Evolutionary conservation across 35 echinoderm and acorn worm species (phyloP).

Genomic region (Apostichopus californicus): DNA sequence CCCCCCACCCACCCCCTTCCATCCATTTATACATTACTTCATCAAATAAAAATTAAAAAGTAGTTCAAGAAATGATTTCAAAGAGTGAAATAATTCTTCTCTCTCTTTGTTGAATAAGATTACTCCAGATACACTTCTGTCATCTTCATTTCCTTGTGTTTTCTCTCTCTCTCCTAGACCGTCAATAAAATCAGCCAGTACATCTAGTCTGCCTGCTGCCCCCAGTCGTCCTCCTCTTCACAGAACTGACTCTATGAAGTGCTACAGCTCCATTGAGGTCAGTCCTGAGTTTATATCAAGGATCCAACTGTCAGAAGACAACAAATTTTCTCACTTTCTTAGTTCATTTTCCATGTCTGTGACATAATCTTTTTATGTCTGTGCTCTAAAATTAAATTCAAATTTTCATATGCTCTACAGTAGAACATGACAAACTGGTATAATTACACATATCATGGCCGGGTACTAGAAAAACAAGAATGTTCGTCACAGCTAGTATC

Average conservation of each 20-base stretch:
- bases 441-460: no score
- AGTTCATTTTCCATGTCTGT: no score
- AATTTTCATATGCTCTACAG: no score
- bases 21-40: not conserved
- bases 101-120: not conserved
- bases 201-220: constrained; percentile 46
- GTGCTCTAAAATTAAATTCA: no score
- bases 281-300: not conserved
- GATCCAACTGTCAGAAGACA: no score
- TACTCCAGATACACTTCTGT: not conserved
- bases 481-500: no score
- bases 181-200: constrained; percentile 51
- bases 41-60: not conserved
- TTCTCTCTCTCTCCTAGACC: not conserved
- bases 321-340: no score
- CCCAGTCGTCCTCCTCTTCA: not conserved
- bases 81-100: not conserved
- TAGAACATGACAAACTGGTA: no score
- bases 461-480: no score
- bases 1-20: no score
- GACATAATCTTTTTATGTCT: no score
- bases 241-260: constrained; percentile 50
- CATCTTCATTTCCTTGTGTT: not conserved
- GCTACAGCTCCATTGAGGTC: constrained; percentile 55
- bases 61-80: not conserved